A percentile compares a stretch with the other conserved stretches of the same genome.
Evolutionary conservation across 2,797 vertebrate genomes (phyloP).

Genomic region (Anguilla marmorata): DNA sequence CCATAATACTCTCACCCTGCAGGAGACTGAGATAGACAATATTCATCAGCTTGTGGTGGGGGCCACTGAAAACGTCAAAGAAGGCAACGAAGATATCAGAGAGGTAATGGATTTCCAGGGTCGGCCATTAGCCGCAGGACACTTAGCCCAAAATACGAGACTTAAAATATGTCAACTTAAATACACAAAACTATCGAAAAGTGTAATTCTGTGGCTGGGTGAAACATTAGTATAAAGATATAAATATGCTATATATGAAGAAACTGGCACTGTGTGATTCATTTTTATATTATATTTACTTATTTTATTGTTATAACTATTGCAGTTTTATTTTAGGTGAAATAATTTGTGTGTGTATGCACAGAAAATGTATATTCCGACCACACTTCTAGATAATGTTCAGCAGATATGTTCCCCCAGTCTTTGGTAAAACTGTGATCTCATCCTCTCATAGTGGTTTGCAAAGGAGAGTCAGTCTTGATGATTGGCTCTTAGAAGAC

Average conservation of each 20-base stretch:
- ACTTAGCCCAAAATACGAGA: not conserved
- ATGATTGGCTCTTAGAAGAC: too few species aligned
- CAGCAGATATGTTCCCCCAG: too few species aligned
- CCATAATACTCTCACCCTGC: constrained; percentile 39
- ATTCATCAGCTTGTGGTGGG: constrained; percentile 96
- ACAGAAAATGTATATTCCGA: not conserved
- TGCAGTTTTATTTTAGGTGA: not conserved
- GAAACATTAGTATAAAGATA: not conserved
- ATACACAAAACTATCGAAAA: not conserved
- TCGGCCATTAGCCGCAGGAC: not conserved
- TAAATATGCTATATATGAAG: not conserved
- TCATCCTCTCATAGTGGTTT: too few species aligned
- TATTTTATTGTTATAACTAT: not conserved
- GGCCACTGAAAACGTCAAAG: constrained; percentile 97
- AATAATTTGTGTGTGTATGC: too few species aligned
- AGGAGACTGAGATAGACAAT: constrained; percentile 93
- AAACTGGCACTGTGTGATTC: not conserved
- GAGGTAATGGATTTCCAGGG: constrained; percentile 73
- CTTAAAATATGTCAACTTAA: not conserved
- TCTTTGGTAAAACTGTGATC: too few species aligned
- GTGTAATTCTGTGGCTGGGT: not conserved
- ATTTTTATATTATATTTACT: not conserved
- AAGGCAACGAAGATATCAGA: constrained; percentile 97
- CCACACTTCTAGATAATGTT: not conserved
- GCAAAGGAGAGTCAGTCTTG: too few species aligned